These are phyloP conservation scores for Cyrtorhinus lividipennis DNA, from an alignment of 1,140 invertebrate species.

Conservation along the genomic window DNA sequence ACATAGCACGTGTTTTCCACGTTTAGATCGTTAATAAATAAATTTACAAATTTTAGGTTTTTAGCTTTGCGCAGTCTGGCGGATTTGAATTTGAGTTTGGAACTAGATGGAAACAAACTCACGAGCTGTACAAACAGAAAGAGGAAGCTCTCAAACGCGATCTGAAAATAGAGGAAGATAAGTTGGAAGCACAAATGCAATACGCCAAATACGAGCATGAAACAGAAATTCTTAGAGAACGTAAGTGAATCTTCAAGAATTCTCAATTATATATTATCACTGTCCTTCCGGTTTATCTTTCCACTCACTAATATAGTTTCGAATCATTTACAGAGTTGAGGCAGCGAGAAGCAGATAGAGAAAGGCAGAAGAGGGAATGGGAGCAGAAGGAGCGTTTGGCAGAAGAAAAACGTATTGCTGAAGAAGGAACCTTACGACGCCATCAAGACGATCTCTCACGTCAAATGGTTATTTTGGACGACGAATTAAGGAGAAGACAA, in stretches of 20 bases:
- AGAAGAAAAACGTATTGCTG: conserved; percentile 60
- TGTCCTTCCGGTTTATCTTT: too few relatives aligned
- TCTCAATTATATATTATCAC: too few relatives aligned
- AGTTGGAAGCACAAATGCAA: conserved; percentile 90
- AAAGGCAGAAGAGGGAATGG: conserved; percentile 73
- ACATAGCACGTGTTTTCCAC: too few relatives aligned
- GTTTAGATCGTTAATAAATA: too few relatives aligned
- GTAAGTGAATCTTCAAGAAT: conserved; percentile 44
- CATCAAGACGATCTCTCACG: conserved; percentile 59
- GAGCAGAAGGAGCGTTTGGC: conserved; percentile 71
- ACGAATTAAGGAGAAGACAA: conserved; percentile 62
- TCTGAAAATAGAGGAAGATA: conserved; percentile 76
- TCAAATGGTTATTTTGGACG: conserved; percentile 58
- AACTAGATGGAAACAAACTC: conserved; percentile 87
- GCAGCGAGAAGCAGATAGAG: conserved; percentile 70
- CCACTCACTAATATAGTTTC: too few relatives aligned
- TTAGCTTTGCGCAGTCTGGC: conserved; percentile 72
- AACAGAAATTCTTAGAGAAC: conserved; percentile 72
- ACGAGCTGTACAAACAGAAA: conserved; percentile 83
- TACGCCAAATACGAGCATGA: conserved; percentile 83
- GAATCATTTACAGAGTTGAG: conserved; percentile 47
- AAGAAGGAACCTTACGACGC: conserved; percentile 52
- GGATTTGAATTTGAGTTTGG: conserved; percentile 95
- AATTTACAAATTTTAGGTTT: conserved; percentile 46
- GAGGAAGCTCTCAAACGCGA: conserved; percentile 82